A percentile compares a stretch with the other conserved stretches of the same genome.
Evolutionary conservation across 2,888 invertebrate genomes (phyloP).

Genomic region (Anaspis maculata): DNA sequence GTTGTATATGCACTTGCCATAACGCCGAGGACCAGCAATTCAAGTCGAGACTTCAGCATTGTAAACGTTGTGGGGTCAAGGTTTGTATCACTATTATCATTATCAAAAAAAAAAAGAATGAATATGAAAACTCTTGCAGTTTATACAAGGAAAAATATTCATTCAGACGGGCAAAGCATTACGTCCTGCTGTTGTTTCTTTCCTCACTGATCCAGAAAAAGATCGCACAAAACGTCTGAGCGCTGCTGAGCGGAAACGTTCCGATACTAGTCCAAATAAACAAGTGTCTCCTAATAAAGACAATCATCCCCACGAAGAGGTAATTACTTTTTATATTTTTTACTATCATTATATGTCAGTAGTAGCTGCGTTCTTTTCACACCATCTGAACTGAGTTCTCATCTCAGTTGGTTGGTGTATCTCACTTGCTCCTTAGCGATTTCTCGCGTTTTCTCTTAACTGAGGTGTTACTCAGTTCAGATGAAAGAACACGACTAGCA

Average conservation of each 20-base stretch:
- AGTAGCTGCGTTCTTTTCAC: no score
- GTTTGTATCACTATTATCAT: conserved; percentile 29
- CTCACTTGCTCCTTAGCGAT: no score
- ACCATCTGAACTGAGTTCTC: no score
- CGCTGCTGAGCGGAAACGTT: conserved; percentile 23
- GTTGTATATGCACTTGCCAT: conserved; percentile 54
- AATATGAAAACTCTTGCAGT: conserved; percentile 42
- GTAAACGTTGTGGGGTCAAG: conserved; percentile 50
- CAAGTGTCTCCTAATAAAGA: conserved; percentile 32
- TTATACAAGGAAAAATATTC: conserved; percentile 67
- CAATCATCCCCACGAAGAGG: conserved; percentile 30
- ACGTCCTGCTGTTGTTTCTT: conserved; percentile 57
- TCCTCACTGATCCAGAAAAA: conserved; percentile 42
- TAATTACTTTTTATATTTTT: conserved; percentile 17
- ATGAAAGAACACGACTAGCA: no score
- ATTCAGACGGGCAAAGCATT: conserved; percentile 62
- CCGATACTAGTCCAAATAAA: conserved; percentile 34
- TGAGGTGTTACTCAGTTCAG: no score
- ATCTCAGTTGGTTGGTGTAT: no score
- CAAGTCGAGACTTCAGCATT: conserved; percentile 45
- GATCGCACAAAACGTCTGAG: conserved; percentile 30
- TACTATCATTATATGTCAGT: conserved; percentile 1
- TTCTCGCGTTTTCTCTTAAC: no score
- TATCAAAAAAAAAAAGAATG: background rate
- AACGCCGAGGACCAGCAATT: conserved; percentile 41